phyloP scores from a whole-genome alignment of 35 echinoderm and acorn worm species.

The Heliocidaris erythrogramma region DNA sequence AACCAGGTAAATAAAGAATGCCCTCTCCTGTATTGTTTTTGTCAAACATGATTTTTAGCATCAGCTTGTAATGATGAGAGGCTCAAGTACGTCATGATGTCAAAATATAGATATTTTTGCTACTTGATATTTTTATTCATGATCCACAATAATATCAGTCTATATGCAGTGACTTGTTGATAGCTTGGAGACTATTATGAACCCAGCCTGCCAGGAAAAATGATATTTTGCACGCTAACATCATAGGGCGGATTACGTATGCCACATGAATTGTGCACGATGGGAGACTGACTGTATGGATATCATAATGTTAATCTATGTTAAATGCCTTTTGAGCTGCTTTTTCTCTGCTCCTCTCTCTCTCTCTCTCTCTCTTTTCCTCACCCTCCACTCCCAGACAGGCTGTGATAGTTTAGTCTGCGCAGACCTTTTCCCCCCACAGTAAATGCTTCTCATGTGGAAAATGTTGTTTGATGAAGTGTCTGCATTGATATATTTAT shows the following conservation, averaged over 20 bases:
- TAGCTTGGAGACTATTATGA: neutral
- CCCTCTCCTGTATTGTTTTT: neutral
- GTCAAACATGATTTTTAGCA: neutral
- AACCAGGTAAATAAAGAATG: neutral
- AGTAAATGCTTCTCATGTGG: neutral
- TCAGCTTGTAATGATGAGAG: neutral
- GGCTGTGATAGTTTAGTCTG: neutral
- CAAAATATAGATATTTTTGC: too few relatives aligned
- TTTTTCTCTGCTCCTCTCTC: neutral
- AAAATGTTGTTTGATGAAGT: neutral
- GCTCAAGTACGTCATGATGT: too few relatives aligned
- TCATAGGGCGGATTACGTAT: neutral
- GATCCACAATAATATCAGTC: neutral
- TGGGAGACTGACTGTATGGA: neutral
- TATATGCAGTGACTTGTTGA: neutral
- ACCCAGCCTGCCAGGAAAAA: neutral
- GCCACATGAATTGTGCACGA: neutral
- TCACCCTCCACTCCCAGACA: neutral
- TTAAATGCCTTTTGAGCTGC: neutral
- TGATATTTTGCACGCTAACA: neutral
- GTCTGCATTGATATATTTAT: neutral
- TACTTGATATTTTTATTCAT: neutral
- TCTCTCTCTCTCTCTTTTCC: neutral
- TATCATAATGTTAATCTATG: conserved; percentile 9
- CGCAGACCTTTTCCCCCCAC: neutral